Conservation (phyloP, 2,797 vertebrate genomes). For the Xenentodon cancila region DNA sequence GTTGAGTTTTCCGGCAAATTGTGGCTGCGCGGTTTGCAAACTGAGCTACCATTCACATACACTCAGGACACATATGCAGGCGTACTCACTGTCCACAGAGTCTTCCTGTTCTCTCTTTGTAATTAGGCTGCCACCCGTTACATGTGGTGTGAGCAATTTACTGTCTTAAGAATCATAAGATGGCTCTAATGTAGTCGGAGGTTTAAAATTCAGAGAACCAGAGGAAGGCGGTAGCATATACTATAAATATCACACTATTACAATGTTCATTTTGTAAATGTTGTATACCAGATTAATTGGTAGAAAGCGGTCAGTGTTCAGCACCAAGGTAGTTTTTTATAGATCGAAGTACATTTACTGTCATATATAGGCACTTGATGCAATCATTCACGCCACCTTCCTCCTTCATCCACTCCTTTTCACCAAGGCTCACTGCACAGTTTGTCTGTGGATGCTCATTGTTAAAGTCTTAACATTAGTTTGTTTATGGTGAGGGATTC, state of each 20-base stretch:
- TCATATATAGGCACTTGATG: slow-evolving; percentile 80
- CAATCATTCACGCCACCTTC: slow-evolving; percentile 70
- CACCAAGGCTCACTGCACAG: slow-evolving; percentile 62
- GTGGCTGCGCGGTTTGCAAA: slow-evolving; percentile 69
- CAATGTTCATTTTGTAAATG: slow-evolving; percentile 82
- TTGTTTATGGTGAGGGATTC: slow-evolving; percentile 39
- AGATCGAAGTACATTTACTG: slow-evolving; percentile 76
- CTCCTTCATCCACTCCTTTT: slow-evolving; percentile 30
- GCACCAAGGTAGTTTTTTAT: slow-evolving; percentile 83
- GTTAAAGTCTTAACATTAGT: slow-evolving; percentile 66
- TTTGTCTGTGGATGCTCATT: slow-evolving; percentile 58
- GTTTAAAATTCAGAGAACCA: slow-evolving; percentile 70
- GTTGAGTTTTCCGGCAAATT: slow-evolving; percentile 69
- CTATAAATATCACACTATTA: slow-evolving; percentile 78
- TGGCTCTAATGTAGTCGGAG: slow-evolving; percentile 56
- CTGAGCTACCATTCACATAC: slow-evolving; percentile 71
- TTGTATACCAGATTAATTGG: slow-evolving; percentile 83
- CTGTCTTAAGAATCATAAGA: slow-evolving; percentile 51
- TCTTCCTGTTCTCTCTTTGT: slow-evolving; percentile 83
- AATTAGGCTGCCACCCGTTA: slow-evolving; percentile 68
- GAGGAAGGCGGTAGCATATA: slow-evolving; percentile 82
- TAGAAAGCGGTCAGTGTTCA: slow-evolving; percentile 81
- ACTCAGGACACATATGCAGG: slow-evolving; percentile 80
- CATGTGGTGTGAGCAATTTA: slow-evolving; percentile 66
- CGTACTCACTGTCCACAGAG: slow-evolving; percentile 80